Percentiles rank a stretch among this genome's conserved stretches.
phyloP scores from a whole-genome alignment of 2,113 vertebrate genomes.

The Peromyscus californicus region DNA sequence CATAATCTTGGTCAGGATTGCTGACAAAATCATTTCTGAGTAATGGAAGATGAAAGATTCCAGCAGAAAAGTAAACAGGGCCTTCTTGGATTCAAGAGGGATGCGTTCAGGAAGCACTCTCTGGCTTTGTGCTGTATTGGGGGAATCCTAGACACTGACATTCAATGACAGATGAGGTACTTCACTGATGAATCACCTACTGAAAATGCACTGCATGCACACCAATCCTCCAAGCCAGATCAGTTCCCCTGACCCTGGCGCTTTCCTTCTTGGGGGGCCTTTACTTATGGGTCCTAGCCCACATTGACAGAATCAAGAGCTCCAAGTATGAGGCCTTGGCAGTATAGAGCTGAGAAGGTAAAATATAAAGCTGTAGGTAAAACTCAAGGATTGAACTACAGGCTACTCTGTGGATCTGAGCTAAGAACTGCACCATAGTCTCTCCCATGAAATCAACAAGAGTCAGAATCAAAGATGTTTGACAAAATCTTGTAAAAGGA shows the following conservation, averaged over 20 bases:
- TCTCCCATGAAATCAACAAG: constrained; percentile 2
- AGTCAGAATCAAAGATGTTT: background rate
- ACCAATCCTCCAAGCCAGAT: background rate
- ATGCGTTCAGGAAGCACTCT: constrained; percentile 12
- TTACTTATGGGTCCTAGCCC: background rate
- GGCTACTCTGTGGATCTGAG: background rate
- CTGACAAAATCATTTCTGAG: constrained; percentile 70
- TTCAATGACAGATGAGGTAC: background rate
- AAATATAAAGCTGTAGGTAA: background rate
- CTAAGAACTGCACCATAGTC: background rate
- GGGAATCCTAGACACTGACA: background rate
- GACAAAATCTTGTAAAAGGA: background rate
- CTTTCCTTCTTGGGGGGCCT: background rate
- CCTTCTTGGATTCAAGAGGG: background rate
- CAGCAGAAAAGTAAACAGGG: constrained; percentile 69
- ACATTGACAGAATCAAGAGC: background rate
- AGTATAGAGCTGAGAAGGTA: background rate
- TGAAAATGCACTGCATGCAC: background rate
- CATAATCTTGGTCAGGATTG: constrained; percentile 66
- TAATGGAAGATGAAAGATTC: constrained; percentile 68
- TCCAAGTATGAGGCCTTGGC: background rate
- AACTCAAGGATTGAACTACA: background rate
- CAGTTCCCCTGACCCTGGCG: background rate
- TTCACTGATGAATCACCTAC: background rate
- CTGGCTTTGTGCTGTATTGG: background rate